A percentile compares a stretch with the other conserved stretches of the same genome.
phyloP scores from a whole-genome alignment of 2,888 invertebrate genomes.

The Baccha elongata region DNA sequence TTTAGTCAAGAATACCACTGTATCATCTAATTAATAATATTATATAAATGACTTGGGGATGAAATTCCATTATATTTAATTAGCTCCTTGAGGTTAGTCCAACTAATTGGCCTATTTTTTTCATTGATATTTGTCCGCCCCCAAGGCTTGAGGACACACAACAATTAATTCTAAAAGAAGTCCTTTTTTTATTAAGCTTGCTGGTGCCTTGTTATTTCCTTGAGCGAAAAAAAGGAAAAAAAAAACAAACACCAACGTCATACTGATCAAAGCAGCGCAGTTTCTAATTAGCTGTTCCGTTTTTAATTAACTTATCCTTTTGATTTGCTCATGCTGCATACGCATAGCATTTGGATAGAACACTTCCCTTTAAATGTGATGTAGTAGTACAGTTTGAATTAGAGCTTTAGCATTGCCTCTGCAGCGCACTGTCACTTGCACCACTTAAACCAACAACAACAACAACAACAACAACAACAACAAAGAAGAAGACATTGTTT shows the following conservation, averaged over 20 bases:
- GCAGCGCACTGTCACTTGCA: constrained; percentile 48
- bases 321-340: constrained; percentile 52
- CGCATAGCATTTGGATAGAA: constrained; percentile 42
- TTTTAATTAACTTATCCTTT: constrained; percentile 72
- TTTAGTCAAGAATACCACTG: too few species aligned
- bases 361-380: constrained; percentile 42
- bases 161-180: constrained; percentile 37
- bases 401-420: constrained; percentile 1
- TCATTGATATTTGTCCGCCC: constrained; percentile 17
- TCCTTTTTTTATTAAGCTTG: constrained; percentile 28
- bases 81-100: constrained; percentile 31
- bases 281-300: constrained; percentile 72
- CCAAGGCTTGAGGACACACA: constrained; percentile 41
- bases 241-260: constrained; percentile 38
- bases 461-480: constrained; percentile 14
- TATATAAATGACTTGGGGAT: too few species aligned
- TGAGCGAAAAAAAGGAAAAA: too few species aligned
- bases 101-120: constrained; percentile 54
- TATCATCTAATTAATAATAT: too few species aligned
- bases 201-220: neutral
- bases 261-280: constrained; percentile 53
- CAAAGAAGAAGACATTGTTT: constrained; percentile 34
- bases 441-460: constrained; percentile 21
- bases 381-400: constrained; percentile 21
- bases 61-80: constrained; percentile 39